Evolutionary conservation across 1,140 invertebrate species (phyloP), one percentile per base, ranked within the genome.

Genomic region (Drosophila seguyi): DNA sequence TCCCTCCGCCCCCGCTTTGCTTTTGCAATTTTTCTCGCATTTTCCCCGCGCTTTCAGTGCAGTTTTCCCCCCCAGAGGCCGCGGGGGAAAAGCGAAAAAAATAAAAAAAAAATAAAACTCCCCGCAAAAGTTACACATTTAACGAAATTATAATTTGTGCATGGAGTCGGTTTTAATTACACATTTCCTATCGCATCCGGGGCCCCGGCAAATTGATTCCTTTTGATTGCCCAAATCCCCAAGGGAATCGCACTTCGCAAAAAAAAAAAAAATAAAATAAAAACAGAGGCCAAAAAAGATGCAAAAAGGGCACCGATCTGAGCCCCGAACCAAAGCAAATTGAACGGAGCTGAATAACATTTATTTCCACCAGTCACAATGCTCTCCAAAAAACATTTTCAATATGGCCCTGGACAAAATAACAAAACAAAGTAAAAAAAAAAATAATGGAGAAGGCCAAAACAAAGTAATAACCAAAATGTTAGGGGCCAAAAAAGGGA

Each of bases 121-220:
- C 25, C 39, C 56, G 57, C 41, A 75, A 57, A 75, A 75, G 52
- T 66, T 39, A 67, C 45, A 58, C 45, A 58, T 78, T 67, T 67
- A 79, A 74, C 59, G 73, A 79, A 69, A 67, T 67, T 75, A 74
- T 71, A 73, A 66, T 78, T 71, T 58, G 60, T 50, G 60, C 34
- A 71, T 63, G 52, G 22, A 61, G 75, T 79, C 45, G 59, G 71
- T 57, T 87, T 87, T 86, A 86, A 87, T 87, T 86, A 78, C 69
- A 75, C 75, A 72, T 68, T 87, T 81, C 62, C 75, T 42, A 68
- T 60, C 39, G 56, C 72, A 48, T 44, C 62, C 67, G 47, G 45
- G 42, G 66, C 25, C 18, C 25, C 41, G 47, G 47, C 52, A 79
- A 87, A 88, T 71, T 87, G 83, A 86, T 83, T 82, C 65, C 72